A percentile compares a stretch with the other conserved stretches of the same genome.
Conservation (phyloP, 2,113 vertebrate genomes). For the Ranitomeya imitator region DNA sequence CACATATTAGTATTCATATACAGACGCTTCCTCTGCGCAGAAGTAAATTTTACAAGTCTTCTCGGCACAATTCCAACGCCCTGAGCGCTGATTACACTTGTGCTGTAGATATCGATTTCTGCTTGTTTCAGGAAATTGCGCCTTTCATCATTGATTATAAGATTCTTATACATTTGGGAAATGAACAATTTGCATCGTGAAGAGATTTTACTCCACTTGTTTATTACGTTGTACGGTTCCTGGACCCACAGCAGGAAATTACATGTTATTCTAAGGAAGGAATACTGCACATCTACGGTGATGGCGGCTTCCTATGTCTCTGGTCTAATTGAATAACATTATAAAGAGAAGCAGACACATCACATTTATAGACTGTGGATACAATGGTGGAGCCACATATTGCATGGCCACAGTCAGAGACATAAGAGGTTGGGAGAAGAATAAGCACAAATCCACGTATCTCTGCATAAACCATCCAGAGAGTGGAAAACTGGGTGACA, state of each 20-base stretch:
- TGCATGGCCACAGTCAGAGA: too few relatives aligned
- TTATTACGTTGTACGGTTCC: not conserved
- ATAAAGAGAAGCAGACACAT: not conserved
- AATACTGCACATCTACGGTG: not conserved
- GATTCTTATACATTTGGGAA: constrained; percentile 26
- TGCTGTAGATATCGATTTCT: constrained; percentile 2
- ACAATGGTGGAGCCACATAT: too few relatives aligned
- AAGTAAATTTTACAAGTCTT: not conserved
- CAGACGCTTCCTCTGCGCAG: not conserved
- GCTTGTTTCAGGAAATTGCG: not conserved
- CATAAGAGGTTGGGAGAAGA: too few relatives aligned
- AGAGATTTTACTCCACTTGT: not conserved
- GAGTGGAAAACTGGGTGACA: too few relatives aligned
- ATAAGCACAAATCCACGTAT: too few relatives aligned
- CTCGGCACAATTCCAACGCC: not conserved
- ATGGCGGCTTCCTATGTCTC: not conserved
- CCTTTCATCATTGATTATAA: constrained; percentile 32
- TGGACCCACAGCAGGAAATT: not conserved
- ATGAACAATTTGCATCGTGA: not conserved
- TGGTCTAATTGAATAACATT: not conserved
- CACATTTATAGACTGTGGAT: too few relatives aligned
- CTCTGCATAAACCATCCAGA: too few relatives aligned
- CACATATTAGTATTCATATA: not conserved
- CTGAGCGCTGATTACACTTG: not conserved
- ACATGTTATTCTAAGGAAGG: not conserved